Percentiles rank a stretch among this genome's conserved stretches.
Evolutionary conservation across 2,113 vertebrate genomes (phyloP).

Genomic region (Nothocercus julius): DNA sequence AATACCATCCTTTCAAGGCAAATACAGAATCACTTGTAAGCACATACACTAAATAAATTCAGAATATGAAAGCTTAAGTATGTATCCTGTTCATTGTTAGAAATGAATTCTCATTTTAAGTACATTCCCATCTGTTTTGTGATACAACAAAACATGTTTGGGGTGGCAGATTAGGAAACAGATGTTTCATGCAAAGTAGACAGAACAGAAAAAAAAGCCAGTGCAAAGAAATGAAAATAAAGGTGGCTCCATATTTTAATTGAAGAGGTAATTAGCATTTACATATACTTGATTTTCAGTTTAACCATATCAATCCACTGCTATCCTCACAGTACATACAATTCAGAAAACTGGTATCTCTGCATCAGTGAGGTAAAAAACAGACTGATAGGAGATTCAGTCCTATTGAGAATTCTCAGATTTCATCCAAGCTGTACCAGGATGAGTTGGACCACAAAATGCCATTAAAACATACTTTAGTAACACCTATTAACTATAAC

Average conservation of each 20-base stretch:
- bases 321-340: not conserved
- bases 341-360: not conserved
- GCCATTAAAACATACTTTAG: not conserved
- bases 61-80: conserved; percentile 20
- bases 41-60: conserved; percentile 26
- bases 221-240: conserved; percentile 21
- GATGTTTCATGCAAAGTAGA: conserved; percentile 66
- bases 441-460: not conserved
- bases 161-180: not conserved
- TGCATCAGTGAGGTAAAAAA: not conserved
- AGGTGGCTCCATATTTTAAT: conserved; percentile 58
- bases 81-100: conserved; percentile 3
- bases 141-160: conserved; percentile 70
- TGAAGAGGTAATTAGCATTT: not conserved
- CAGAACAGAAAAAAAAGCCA: conserved; percentile 32
- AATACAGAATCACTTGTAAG: conserved; percentile 40
- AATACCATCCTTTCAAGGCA: conserved; percentile 2
- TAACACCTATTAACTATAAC: not conserved
- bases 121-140: conserved; percentile 92
- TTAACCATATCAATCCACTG: not conserved
- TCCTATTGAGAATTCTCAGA: not conserved
- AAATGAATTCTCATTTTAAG: conserved; percentile 47
- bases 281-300: not conserved
- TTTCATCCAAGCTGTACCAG: not conserved
- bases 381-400: not conserved